Base-by-base conservation (phyloP, 2,888 invertebrate genomes). In the Cetonia aurata region DNA sequence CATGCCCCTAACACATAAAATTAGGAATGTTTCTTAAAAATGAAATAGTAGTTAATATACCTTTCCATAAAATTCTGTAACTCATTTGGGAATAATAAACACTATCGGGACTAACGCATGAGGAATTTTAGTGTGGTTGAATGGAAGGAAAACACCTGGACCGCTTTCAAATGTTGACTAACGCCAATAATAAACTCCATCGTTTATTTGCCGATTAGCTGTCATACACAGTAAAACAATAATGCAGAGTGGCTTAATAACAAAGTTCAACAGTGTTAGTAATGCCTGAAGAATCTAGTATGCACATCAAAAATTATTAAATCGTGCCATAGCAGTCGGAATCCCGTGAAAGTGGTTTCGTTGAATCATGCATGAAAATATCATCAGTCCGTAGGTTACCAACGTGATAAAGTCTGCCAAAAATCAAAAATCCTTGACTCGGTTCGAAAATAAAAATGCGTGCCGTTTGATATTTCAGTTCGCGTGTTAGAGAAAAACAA, bases 361-460 rank as follows among this genome's bases (percentile, higher is more conserved):
- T 19, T 59, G 59, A 59, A 25, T 59, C 59, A 59, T 46, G 25
- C 13, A 25, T 59, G 59, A 44, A 56, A 59, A 44, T 59, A 59
- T 44, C 31, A n/a, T 8, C 4, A 44, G 25, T 6, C 15, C 25
- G 41, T 10, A 13, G 12, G n/a, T 41, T 41, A 33, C 1, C 59
- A 10, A 59, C 25, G 25, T n/a, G 44, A 19, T 59, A 10, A 25
- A n/a, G 3, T 44, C 44, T 59, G 59, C 59, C 59, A 59, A 59
- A 59, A 59, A 42, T 12, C n/a, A 19, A 44, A 44, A 25, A 59
- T 59, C 59, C 59, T 59, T 59, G 59, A 59, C 59, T 25, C 59
- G 42, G 25, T 59, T 59, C 59, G 44, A 46, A 59, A 59, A 59
- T 46, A 59, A 59, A 59, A 59, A 59, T 46, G 25, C 44, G 25